phyloP scores from a whole-genome alignment of 1,140 invertebrate genomes.

The Armadillidium nasatum region DNA sequence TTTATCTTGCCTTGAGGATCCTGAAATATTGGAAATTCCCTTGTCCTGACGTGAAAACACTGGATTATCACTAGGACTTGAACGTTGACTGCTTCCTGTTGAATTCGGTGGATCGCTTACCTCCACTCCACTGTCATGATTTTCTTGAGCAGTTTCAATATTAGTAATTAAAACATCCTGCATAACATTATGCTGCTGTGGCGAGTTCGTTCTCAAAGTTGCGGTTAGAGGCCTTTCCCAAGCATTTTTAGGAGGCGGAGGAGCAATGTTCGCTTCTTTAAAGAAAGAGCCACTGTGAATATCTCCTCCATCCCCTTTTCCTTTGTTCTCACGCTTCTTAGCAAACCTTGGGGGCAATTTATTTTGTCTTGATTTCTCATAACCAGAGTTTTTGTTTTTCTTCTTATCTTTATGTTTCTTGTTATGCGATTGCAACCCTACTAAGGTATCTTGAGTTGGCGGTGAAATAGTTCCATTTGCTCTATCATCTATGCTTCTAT shows the following conservation, averaged over 20 bases:
- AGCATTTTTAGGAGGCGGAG: conserved; percentile 52
- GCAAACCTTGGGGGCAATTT: conserved; percentile 74
- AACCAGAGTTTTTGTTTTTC: conserved; percentile 20
- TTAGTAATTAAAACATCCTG: conserved; percentile 47
- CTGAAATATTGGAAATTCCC: background rate
- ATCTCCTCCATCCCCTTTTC: conserved; percentile 14
- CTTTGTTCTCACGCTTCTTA: conserved; percentile 62
- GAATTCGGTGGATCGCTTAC: conserved; percentile 54
- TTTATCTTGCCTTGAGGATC: background rate
- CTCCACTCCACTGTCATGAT: conserved; percentile 56
- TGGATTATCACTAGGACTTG: conserved; percentile 52
- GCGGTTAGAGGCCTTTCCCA: conserved; percentile 52
- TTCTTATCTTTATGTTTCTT: conserved; percentile 37
- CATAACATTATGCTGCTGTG: conserved; percentile 22
- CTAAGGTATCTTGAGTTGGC: conserved; percentile 26
- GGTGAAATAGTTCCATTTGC: conserved; percentile 24
- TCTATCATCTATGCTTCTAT: conserved; percentile 47
- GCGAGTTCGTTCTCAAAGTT: conserved; percentile 41
- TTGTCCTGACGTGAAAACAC: conserved; percentile 32
- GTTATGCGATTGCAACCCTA: conserved; percentile 59
- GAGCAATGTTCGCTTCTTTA: conserved; percentile 45
- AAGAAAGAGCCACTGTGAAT: background rate
- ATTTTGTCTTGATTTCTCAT: conserved; percentile 54
- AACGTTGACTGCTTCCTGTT: conserved; percentile 52
- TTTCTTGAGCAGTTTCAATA: conserved; percentile 48